A percentile compares a stretch with the other conserved stretches of the same genome.
Evolutionary conservation across 2,113 vertebrate genomes (phyloP).

Genomic region (Mastomys coucha): DNA sequence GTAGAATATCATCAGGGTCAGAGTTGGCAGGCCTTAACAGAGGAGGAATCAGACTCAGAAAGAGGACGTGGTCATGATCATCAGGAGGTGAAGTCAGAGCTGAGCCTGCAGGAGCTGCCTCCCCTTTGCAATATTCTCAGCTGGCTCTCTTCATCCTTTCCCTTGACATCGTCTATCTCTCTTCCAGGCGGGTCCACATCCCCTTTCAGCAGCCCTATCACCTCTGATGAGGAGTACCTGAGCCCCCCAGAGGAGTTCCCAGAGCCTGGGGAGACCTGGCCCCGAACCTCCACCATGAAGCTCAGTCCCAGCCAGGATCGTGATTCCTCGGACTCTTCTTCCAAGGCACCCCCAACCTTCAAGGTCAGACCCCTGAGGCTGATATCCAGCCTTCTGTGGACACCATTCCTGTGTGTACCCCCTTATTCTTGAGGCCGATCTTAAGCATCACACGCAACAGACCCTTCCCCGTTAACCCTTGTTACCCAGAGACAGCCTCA

Average conservation of each 20-base stretch:
- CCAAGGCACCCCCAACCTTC: constrained; percentile 94
- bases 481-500: background rate
- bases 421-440: background rate
- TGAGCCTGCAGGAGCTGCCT: background rate
- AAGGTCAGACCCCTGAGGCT: constrained; percentile 88
- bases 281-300: constrained; percentile 84
- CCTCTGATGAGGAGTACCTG: constrained; percentile 98
- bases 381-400: background rate
- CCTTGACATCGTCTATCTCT: constrained; percentile 10
- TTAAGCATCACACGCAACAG: background rate
- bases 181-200: constrained; percentile 81
- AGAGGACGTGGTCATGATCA: background rate
- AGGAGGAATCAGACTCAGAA: background rate
- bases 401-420: background rate
- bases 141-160: background rate
- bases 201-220: constrained; percentile 95
- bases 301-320: constrained; percentile 85
- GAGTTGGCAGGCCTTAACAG: background rate
- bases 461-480: background rate
- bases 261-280: constrained; percentile 88
- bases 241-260: constrained; percentile 96
- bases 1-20: background rate
- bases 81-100: background rate
- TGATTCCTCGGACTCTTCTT: constrained; percentile 86
- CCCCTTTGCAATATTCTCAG: background rate